phyloP scores from a whole-genome alignment of 2,797 vertebrate species.

The Paratrypauchen microcephalus region DNA sequence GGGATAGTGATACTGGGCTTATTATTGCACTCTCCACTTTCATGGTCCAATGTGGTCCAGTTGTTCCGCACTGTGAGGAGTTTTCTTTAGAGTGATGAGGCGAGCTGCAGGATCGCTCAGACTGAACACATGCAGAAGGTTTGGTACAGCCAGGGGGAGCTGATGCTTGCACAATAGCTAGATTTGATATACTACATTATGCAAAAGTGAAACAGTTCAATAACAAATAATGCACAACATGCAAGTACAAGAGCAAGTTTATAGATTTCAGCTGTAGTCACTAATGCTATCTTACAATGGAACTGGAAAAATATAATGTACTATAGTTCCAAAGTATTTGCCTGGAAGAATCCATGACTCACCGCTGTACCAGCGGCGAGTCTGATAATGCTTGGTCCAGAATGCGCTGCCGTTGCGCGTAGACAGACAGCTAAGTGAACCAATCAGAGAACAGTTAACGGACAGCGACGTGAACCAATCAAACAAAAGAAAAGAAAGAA shows the following conservation, averaged over 20 bases:
- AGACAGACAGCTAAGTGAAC: too few species aligned
- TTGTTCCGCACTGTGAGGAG: constrained; percentile 40
- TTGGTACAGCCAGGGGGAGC: constrained; percentile 38
- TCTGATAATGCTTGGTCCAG: too few species aligned
- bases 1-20: constrained; percentile 55
- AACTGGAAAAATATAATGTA: too few species aligned
- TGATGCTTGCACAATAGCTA: constrained; percentile 42
- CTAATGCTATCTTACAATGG: too few species aligned
- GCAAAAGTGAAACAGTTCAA: not conserved
- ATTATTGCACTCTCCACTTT: constrained; percentile 65
- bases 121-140: constrained; percentile 71
- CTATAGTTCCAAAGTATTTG: too few species aligned
- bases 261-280: not conserved
- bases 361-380: too few species aligned
- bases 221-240: not conserved
- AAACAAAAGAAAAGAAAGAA: too few species aligned
- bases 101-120: constrained; percentile 63
- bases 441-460: too few species aligned
- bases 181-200: not conserved
- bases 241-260: not conserved
- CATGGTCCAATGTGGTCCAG: constrained; percentile 54
- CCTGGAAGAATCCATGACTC: too few species aligned
- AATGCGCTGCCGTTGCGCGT: too few species aligned
- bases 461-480: too few species aligned
- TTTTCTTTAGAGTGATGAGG: constrained; percentile 66